These are phyloP conservation scores for Melitaea athalia DNA, from an alignment of 2,888 invertebrate species.

Conservation along the genomic window DNA sequence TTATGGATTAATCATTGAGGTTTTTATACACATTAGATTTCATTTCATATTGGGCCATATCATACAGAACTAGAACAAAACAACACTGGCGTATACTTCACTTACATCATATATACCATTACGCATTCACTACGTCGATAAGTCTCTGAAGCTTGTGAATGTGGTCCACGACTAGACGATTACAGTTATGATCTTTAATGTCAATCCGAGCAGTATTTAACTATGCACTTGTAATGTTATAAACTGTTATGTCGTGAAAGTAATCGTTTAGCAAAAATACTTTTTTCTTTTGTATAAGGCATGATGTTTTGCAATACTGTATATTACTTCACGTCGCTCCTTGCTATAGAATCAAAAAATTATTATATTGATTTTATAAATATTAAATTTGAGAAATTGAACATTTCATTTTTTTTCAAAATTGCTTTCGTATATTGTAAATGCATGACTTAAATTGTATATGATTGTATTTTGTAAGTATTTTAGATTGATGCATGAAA, in stretches of 20 bases:
- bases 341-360: constrained; percentile 22
- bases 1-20: constrained; percentile 42
- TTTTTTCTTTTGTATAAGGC: constrained; percentile 35
- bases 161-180: constrained; percentile 70
- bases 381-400: constrained; percentile 14
- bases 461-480: constrained; percentile 32
- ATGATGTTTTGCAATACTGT: constrained; percentile 51
- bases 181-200: constrained; percentile 47
- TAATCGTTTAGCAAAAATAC: constrained; percentile 62
- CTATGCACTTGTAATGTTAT: neutral
- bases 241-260: constrained; percentile 31
- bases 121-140: constrained; percentile 74
- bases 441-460: constrained; percentile 63
- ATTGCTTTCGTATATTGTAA: constrained; percentile 57
- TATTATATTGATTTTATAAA: constrained; percentile 1
- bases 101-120: constrained; percentile 74
- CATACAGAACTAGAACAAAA: constrained; percentile 75
- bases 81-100: constrained; percentile 79
- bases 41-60: constrained; percentile 72
- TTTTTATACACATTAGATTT: constrained; percentile 70
- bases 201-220: neutral
- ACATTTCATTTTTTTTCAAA: constrained; percentile 36
- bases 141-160: constrained; percentile 70
- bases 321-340: constrained; percentile 27
- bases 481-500: constrained; percentile 32